phyloP scores from a whole-genome alignment of 2,113 vertebrate species.

The Ictidomys tridecemlineatus region DNA sequence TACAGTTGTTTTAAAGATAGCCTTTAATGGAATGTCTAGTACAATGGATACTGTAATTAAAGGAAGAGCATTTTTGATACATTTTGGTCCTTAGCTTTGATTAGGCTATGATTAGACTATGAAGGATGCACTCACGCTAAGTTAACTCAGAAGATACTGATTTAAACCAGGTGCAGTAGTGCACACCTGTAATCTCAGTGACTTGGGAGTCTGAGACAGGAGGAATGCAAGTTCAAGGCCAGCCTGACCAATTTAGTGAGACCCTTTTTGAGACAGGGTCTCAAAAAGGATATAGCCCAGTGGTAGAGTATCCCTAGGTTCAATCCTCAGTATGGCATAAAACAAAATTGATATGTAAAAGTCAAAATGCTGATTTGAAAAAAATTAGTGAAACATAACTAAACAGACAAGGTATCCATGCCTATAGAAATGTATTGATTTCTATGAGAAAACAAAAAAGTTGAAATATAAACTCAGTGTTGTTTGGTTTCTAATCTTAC shows the following conservation, averaged over 20 bases:
- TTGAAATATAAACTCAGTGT: constrained; percentile 25
- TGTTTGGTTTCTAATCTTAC: neutral
- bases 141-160: neutral
- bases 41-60: neutral
- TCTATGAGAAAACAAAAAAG: neutral
- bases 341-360: neutral
- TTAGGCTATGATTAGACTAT: neutral
- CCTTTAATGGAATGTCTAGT: neutral
- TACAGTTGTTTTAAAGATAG: neutral
- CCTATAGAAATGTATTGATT: neutral
- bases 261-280: no score
- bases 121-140: neutral
- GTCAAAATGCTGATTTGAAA: neutral
- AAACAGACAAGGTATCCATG: neutral
- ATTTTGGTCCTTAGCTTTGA: neutral
- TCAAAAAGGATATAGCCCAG: no score
- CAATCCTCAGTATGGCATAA: no score
- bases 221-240: no score
- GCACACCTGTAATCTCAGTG: no score
- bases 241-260: no score
- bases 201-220: no score
- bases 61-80: neutral
- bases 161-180: neutral
- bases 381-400: neutral
- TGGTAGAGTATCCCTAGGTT: no score